A percentile compares a stretch with the other conserved stretches of the same genome.
These are phyloP conservation scores for Oceanites oceanicus DNA, from an alignment of 2,113 vertebrate species.

Conservation along the genomic window DNA sequence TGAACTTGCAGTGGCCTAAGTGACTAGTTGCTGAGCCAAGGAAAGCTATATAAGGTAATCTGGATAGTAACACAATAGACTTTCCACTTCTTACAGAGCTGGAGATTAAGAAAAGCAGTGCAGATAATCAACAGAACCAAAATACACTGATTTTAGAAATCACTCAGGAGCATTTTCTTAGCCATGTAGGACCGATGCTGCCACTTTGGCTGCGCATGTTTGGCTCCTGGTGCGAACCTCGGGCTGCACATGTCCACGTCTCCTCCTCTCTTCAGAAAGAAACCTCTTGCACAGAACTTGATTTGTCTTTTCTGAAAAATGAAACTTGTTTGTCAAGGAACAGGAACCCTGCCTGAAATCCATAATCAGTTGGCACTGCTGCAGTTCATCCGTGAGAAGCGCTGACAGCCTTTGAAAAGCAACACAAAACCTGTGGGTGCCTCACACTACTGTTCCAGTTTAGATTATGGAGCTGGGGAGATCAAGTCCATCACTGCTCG, in stretches of 20 bases:
- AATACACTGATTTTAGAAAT: not conserved
- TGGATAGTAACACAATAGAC: not conserved
- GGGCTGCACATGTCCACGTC: accelerated
- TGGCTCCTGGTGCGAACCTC: not conserved
- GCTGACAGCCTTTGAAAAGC: not conserved
- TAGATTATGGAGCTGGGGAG: not conserved
- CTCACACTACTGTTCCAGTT: not conserved
- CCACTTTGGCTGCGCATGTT: not conserved
- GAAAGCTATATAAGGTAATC: not conserved
- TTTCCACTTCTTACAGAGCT: conserved; percentile 4
- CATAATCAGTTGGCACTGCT: not conserved
- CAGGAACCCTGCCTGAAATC: not conserved
- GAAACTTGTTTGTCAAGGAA: not conserved
- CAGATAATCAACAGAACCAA: not conserved
- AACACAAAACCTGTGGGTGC: not conserved
- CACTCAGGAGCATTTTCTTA: not conserved
- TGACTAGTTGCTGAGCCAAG: conserved; percentile 11
- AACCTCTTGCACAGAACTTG: not conserved
- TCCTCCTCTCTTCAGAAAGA: not conserved
- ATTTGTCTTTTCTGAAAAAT: not conserved
- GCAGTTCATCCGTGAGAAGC: not conserved
- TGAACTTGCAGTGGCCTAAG: not conserved
- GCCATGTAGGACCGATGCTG: accelerated
- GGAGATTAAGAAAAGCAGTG: conserved; percentile 7
- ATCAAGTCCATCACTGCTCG: not conserved